Percentiles rank a stretch among this genome's conserved stretches.
Conservation (phyloP, 2,888 invertebrate genomes). For the Chesias legatella region DNA sequence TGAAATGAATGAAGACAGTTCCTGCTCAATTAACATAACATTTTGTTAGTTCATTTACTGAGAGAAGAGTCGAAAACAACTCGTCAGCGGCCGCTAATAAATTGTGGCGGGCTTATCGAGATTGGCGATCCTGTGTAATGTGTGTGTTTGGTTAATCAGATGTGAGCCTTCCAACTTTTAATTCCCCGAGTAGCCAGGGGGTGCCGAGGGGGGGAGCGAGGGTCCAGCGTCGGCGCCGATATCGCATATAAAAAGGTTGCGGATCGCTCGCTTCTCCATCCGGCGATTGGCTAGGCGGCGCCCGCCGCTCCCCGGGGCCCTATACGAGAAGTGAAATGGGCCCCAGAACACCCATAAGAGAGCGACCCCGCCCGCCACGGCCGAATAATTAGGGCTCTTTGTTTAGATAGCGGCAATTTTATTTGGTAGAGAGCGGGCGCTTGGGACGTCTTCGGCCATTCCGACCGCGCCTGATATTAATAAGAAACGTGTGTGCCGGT, state of each 20-base stretch:
- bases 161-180: conserved; percentile 73
- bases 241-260: conserved; percentile 79
- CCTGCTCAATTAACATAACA: conserved; percentile 29
- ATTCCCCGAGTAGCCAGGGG: conserved; percentile 59
- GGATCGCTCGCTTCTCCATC: conserved; percentile 78
- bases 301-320: conserved; percentile 81
- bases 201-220: conserved; percentile 40
- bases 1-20: conserved; percentile 22
- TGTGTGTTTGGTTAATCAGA: conserved; percentile 74
- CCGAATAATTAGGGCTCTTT: conserved; percentile 84
- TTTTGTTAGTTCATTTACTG: conserved; percentile 43
- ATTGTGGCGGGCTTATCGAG: conserved; percentile 69
- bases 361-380: conserved; percentile 84
- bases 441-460: conserved; percentile 78
- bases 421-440: conserved; percentile 80
- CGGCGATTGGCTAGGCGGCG: conserved; percentile 83
- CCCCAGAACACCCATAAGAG: conserved; percentile 86
- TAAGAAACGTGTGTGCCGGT: conserved; percentile 73
- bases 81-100: conserved; percentile 62
- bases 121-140: conserved; percentile 67
- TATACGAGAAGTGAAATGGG: conserved; percentile 84
- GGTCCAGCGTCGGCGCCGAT: conserved; percentile 72
- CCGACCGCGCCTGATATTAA: conserved; percentile 75
- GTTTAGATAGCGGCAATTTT: conserved; percentile 82
- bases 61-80: conserved; percentile 57